These are phyloP conservation scores for Phalacrocorax pelagicus DNA, from an alignment of 2,113 vertebrate genomes.

Conservation along the genomic window DNA sequence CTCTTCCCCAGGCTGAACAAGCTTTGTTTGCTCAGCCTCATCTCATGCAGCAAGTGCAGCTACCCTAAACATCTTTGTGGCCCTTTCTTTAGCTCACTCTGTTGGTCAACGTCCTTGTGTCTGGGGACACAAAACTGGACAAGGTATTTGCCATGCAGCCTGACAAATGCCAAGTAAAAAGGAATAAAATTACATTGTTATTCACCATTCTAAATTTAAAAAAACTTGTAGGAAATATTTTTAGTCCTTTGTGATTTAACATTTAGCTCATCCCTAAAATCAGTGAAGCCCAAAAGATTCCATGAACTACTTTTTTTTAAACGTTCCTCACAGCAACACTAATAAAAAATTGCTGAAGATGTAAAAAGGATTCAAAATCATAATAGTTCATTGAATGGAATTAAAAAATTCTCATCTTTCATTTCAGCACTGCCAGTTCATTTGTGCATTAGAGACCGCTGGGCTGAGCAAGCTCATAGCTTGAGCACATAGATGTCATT, in stretches of 20 bases:
- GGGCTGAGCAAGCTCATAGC: neutral
- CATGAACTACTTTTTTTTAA: neutral
- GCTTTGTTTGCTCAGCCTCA: neutral
- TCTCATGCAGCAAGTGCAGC: neutral
- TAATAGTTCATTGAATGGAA: neutral
- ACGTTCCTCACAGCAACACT: neutral
- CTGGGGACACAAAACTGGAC: neutral
- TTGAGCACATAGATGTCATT: neutral
- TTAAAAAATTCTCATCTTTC: neutral
- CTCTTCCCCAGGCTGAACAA: neutral
- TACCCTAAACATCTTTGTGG: neutral
- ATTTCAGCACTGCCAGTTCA: neutral
- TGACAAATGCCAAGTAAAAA: neutral
- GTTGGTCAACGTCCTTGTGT: neutral
- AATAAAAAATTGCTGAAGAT: conserved; percentile 15
- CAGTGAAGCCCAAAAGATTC: neutral
- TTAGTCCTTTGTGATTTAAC: neutral
- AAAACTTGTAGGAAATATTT: neutral
- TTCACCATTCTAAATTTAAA: neutral
- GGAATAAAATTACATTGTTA: neutral
- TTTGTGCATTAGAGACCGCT: neutral
- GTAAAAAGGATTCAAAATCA: neutral
- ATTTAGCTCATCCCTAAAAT: neutral
- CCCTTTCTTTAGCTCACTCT: neutral
- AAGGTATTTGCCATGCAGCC: neutral